Evolutionary conservation across 2,113 vertebrate genomes (phyloP).

Genomic region (Cynocephalus volans): DNA sequence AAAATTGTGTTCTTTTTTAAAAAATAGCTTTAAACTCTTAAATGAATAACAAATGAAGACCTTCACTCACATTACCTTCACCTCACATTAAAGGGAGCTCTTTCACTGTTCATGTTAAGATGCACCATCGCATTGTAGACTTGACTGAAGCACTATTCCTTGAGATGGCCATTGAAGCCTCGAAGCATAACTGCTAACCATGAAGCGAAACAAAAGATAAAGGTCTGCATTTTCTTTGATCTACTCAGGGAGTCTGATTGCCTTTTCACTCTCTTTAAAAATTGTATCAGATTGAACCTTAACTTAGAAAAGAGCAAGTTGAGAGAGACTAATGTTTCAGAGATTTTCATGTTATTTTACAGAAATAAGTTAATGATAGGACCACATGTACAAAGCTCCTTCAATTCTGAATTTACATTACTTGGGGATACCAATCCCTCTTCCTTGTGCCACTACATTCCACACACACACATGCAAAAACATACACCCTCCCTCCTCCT

Average conservation of each 20-base stretch:
- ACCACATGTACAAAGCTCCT: neutral
- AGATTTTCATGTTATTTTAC: constrained; percentile 13
- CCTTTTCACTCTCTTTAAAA: constrained; percentile 56
- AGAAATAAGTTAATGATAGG: neutral
- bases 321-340: neutral
- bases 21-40: neutral
- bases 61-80: neutral
- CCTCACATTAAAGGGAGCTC: neutral
- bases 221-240: constrained; percentile 80
- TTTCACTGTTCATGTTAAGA: constrained; percentile 51
- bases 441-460: neutral
- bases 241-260: constrained; percentile 54
- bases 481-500: neutral
- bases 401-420: constrained; percentile 20
- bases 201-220: constrained; percentile 57
- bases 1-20: constrained; percentile 26
- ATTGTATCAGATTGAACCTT: constrained; percentile 65
- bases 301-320: constrained; percentile 55
- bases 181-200: constrained; percentile 42
- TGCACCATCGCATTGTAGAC: neutral
- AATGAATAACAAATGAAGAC: constrained; percentile 34
- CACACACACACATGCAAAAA: neutral
- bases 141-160: constrained; percentile 34
- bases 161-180: neutral
- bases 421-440: neutral